Evolutionary conservation across 2,797 vertebrate species (phyloP).

Genomic region (Tamandua tetradactyla): DNA sequence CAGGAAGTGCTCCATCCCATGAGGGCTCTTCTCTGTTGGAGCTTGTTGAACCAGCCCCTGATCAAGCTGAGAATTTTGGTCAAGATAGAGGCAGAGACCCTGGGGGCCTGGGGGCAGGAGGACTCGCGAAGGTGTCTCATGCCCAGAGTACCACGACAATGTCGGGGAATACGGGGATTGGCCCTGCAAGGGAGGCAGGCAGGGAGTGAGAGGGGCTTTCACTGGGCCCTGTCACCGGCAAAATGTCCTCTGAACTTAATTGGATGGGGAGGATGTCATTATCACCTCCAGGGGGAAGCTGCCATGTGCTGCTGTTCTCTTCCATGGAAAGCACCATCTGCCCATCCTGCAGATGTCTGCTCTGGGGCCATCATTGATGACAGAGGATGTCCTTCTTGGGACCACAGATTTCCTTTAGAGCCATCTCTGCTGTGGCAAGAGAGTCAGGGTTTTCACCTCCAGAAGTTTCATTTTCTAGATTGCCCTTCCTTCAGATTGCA

Average conservation of each 20-base stretch:
- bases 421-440: background rate
- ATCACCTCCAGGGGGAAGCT: conserved; percentile 9
- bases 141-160: background rate
- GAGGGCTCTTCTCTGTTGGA: background rate
- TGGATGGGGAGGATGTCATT: background rate
- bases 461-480: background rate
- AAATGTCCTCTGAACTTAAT: background rate
- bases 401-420: background rate
- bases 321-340: background rate
- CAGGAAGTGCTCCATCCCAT: background rate
- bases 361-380: background rate
- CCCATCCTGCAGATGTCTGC: background rate
- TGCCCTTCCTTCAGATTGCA: background rate
- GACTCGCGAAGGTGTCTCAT: background rate
- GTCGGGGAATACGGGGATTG: accelerated
- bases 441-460: background rate
- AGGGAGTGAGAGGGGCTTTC: background rate
- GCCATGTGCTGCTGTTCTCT: background rate
- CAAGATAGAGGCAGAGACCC: background rate
- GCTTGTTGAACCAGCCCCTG: background rate
- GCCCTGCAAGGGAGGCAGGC: background rate
- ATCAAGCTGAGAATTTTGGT: background rate
- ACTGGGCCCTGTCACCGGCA: background rate
- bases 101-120: background rate
- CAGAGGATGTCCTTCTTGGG: background rate